Base-by-base conservation (phyloP, 2,888 invertebrate genomes). In the Phlogophora meticulosa region DNA sequence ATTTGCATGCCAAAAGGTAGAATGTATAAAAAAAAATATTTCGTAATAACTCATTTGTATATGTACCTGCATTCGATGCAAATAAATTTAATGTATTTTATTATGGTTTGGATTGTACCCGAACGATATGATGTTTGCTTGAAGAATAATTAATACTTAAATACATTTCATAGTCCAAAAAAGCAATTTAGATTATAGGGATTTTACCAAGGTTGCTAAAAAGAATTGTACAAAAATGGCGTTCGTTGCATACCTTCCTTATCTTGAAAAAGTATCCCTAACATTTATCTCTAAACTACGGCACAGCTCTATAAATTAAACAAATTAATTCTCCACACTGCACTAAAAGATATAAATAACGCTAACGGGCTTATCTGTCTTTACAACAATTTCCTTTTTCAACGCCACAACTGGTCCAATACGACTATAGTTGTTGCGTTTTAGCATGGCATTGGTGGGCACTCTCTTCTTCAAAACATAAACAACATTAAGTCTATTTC, bases 331-430 rank as follows among this genome's bases (percentile, higher is more conserved):
- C 79, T 28, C 71, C 52, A 43, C 66, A 67, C 24, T 55, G 75
- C 28, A 73, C 73, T 78, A 76, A 76, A 73, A 78, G 73, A 57
- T 69, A 79, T 75, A 73, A 78, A 80, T 78, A 63, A 81, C 61
- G 15, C 58, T 63, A 76, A 60, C 70, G 53, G 45, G 63, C 64
- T 65, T 74, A 73, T 79, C 78, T 76, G 72, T 79, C 76, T 75
- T 57, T 52, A 63, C 64, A 68, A 63, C 67, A 72, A 71, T 78
- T 84, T 76, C 84, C 79, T 84, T 84, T 80, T 80, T 81, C 74
- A 76, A 62, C 58, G 70, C 77, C 52, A 76, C 49, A 69, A 77
- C 82, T 75, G 75, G 84, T 85, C 80, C 59, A 75, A 74, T 77
- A 80, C 59, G 17, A 68, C 15, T 58, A 58, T 45, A 38, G 45